Base-by-base conservation (phyloP, 2,113 vertebrate species). In the Pyxicephalus adspersus region DNA sequence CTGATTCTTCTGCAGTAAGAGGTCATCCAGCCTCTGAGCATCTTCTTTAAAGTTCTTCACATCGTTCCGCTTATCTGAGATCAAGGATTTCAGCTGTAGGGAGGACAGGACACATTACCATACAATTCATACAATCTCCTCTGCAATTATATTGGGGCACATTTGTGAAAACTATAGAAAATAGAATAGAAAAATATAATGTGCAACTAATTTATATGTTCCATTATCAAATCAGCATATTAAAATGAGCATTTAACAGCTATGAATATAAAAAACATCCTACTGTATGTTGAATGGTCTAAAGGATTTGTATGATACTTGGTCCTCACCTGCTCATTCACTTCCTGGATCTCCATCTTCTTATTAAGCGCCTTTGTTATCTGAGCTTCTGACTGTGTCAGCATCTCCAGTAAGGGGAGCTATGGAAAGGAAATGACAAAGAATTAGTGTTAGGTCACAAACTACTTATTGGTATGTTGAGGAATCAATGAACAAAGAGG, bases 281-380 rank as follows among this genome's bases (percentile, higher is more conserved):
- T 34, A 3, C 31, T 34, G 31, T 34, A 6, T 34, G 31, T 6
- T 6, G 31, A 8, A 45, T 45, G 11, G 9, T 45, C 11, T 11
- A 45, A 45, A 45, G 7, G 38, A 45, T 45, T 13, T 45, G 38
- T 13, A 45, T 45, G 38, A 45, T 45, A 45, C 11, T n/a, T 3
- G n/a, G 20, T 52, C 86, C 90, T 85, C 18, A 94, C 93, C 86
- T 94, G 93, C 83, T 93, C 93, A 51, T 91, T 84, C 64, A 90
- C 80, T 19, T 93, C 90, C 50, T 94, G 91, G 71, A 91, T 86
- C 22, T 82, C 66, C 65, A 92, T 93, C 77, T 93, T 93, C 83
- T 76, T 83, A 77, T 92, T 87, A 75, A 85, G 85, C 63, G 79
- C 85, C 77, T 84, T 89, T 64, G 83, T 86, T 64, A 91, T 92